phyloP scores from a whole-genome alignment of 2,888 invertebrate genomes.

The Conistra vaccinii region DNA sequence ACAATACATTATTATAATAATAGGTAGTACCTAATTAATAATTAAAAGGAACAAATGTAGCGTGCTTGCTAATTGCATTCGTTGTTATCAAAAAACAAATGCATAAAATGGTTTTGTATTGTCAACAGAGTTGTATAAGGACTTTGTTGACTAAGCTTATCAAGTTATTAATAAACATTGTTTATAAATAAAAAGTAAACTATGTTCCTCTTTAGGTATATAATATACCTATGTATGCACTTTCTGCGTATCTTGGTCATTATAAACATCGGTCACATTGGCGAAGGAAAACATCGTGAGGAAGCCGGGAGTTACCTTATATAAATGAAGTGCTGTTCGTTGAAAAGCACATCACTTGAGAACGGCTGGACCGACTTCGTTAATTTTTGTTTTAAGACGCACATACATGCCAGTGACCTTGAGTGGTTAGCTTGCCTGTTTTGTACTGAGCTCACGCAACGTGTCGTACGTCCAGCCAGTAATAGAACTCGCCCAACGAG shows the following conservation, averaged over 20 bases:
- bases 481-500: no score
- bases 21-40: constrained; percentile 23
- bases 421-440: no score
- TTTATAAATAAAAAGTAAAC: not conserved
- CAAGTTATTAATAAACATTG: constrained; percentile 15
- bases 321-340: no score
- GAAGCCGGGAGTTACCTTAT: not conserved
- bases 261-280: no score
- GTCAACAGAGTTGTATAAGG: constrained; percentile 10
- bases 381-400: no score
- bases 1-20: constrained; percentile 53
- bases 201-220: not conserved
- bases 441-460: no score
- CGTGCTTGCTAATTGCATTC: constrained; percentile 39
- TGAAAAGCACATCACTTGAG: no score
- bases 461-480: no score
- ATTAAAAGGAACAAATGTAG: constrained; percentile 51
- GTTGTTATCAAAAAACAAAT: constrained; percentile 39
- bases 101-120: constrained; percentile 15
- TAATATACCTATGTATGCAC: no score
- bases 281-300: not conserved
- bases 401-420: no score
- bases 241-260: no score
- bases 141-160: constrained; percentile 17
- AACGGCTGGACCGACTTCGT: no score